phyloP scores from a whole-genome alignment of 2,113 vertebrate genomes.

The Cyanoramphus novaezelandiae region DNA sequence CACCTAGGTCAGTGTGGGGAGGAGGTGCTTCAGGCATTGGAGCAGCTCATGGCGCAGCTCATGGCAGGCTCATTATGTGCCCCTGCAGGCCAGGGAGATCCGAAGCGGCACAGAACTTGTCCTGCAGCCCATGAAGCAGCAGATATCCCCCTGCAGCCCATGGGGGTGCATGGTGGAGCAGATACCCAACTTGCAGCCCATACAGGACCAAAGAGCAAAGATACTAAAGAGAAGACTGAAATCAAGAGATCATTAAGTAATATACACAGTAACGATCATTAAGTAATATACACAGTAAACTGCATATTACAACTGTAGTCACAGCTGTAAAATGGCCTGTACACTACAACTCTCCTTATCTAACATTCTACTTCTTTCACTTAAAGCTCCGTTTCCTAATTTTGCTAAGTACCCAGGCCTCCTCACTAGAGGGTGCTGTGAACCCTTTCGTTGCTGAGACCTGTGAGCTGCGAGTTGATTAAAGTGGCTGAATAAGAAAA shows the following conservation, averaged over 20 bases:
- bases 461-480: not conserved
- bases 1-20: no score
- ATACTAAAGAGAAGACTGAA: not conserved
- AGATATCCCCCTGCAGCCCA: no score
- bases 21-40: no score
- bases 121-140: no score
- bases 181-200: no score
- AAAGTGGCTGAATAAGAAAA: not conserved
- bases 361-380: not conserved
- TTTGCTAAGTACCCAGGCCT: not conserved
- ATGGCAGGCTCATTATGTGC: no score
- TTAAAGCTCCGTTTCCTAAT: not conserved
- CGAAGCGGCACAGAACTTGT: no score
- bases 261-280: not conserved
- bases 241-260: not conserved
- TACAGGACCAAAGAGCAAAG: not conserved
- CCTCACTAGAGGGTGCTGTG: accelerated
- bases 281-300: not conserved
- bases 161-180: no score
- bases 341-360: not conserved
- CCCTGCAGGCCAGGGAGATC: no score
- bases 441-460: not conserved
- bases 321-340: not conserved
- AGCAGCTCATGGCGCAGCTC: no score
- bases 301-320: not conserved